Percentiles rank a stretch among this genome's conserved stretches.
phyloP scores from a whole-genome alignment of 1,140 invertebrate genomes.

The Drosophila ficusphila region DNA sequence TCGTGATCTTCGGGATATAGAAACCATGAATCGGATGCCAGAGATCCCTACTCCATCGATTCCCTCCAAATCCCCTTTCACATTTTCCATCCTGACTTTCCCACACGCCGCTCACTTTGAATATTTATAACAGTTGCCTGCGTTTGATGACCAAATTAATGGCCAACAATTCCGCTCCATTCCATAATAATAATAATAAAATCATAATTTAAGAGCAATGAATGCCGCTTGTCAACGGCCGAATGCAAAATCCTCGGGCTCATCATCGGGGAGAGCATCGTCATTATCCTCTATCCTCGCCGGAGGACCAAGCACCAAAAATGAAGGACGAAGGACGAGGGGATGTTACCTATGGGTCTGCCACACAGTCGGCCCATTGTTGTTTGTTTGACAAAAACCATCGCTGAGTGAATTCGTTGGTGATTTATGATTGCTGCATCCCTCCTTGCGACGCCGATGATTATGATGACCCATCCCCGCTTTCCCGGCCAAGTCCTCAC shows the following conservation, averaged over 20 bases:
- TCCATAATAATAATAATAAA: slow-evolving; percentile 76
- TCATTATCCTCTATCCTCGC: slow-evolving; percentile 39
- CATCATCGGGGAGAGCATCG: slow-evolving; percentile 34
- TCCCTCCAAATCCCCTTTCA: not conserved
- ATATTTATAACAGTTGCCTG: slow-evolving; percentile 73
- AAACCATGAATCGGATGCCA: not conserved
- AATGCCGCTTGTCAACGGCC: slow-evolving; percentile 75
- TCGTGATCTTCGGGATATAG: not conserved
- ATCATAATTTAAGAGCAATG: slow-evolving; percentile 81
- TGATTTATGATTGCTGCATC: slow-evolving; percentile 78
- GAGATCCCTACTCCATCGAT: not conserved
- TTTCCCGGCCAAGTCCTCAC: slow-evolving; percentile 39
- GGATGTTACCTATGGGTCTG: slow-evolving; percentile 63
- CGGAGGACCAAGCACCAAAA: no score
- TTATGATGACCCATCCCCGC: slow-evolving; percentile 46
- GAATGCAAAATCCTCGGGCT: slow-evolving; percentile 59
- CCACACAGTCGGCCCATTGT: slow-evolving; percentile 57
- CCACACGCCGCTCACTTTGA: slow-evolving; percentile 31
- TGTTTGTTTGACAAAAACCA: slow-evolving; percentile 79
- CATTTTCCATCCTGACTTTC: slow-evolving; percentile 25
- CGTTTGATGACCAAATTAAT: slow-evolving; percentile 76
- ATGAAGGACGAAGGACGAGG: no score
- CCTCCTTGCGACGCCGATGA: slow-evolving; percentile 32
- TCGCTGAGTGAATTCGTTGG: slow-evolving; percentile 74
- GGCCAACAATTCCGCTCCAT: slow-evolving; percentile 49